Percentiles rank a stretch among this genome's conserved stretches.
Evolutionary conservation across 2,888 invertebrate genomes (phyloP).

Genomic region (Amiota mariae): DNA sequence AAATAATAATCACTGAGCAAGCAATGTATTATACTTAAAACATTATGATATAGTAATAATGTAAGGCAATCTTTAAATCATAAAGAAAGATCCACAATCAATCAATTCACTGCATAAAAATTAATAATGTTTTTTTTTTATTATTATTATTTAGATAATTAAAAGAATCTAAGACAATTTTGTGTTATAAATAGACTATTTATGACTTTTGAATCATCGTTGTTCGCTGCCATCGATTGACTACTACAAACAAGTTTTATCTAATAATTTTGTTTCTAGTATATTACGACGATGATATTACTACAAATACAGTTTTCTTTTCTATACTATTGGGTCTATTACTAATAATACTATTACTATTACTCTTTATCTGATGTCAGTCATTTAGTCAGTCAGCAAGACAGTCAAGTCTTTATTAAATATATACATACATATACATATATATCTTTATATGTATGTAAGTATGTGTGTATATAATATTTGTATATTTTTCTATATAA

Average conservation of each 20-base stretch:
- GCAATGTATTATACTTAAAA: too few species aligned
- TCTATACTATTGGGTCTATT: background rate
- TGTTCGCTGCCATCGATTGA: background rate
- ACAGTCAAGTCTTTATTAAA: too few species aligned
- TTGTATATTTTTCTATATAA: background rate
- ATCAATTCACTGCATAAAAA: too few species aligned
- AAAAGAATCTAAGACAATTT: too few species aligned
- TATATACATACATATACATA: too few species aligned
- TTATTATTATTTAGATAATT: too few species aligned
- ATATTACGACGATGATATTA: background rate
- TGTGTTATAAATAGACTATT: background rate
- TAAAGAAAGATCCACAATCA: too few species aligned
- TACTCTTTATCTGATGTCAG: constrained; percentile 12
- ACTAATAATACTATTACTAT: constrained; percentile 1
- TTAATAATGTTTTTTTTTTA: too few species aligned
- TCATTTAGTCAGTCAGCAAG: background rate
- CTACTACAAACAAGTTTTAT: background rate
- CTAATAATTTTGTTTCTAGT: constrained; percentile 4
- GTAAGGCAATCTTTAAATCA: too few species aligned
- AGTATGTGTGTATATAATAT: background rate
- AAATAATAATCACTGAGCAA: too few species aligned
- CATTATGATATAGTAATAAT: too few species aligned
- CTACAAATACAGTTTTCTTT: background rate
- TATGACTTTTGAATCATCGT: constrained; percentile 24
- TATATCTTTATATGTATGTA: background rate